These are phyloP conservation scores for Calephelis perditalis DNA, from an alignment of 2,888 invertebrate species.

Conservation along the genomic window DNA sequence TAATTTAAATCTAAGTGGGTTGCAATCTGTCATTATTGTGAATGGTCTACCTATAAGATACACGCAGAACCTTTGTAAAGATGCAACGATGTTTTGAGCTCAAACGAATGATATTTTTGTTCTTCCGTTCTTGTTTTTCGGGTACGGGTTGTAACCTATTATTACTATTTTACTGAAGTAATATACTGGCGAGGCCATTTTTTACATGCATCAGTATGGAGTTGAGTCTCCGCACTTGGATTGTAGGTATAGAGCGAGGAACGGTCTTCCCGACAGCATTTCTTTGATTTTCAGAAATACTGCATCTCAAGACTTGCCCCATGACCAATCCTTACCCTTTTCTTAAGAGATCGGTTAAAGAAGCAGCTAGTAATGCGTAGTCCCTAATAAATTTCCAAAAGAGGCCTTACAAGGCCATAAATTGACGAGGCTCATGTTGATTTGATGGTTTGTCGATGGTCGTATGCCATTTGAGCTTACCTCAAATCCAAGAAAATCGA, in stretches of 20 bases:
- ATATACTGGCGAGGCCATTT: constrained; percentile 20
- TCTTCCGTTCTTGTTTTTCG: constrained; percentile 19
- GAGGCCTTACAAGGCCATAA: constrained; percentile 22
- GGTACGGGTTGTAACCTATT: constrained; percentile 3
- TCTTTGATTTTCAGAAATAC: constrained; percentile 23
- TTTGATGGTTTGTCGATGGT: constrained; percentile 10
- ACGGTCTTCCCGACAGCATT: constrained; percentile 30
- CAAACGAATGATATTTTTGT: constrained; percentile 28
- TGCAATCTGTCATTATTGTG: constrained; percentile 18
- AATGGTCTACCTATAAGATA: constrained; percentile 14
- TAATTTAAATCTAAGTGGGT: constrained; percentile 14
- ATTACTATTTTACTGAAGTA: constrained; percentile 17
- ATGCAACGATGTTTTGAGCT: constrained; percentile 27
- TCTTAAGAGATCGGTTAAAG: constrained; percentile 22
- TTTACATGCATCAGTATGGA: too few relatives aligned
- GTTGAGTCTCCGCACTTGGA: constrained; percentile 17
- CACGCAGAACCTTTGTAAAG: constrained; percentile 16
- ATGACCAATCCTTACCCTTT: constrained; percentile 21
- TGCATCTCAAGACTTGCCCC: constrained; percentile 19
- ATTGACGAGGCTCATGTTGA: constrained; percentile 21
- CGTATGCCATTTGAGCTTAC: constrained; percentile 26
- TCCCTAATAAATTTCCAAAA: constrained; percentile 21
- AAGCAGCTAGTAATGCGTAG: constrained; percentile 22
- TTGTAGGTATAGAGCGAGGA: constrained; percentile 24
- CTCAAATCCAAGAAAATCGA: constrained; percentile 31